Conservation (phyloP, 2,797 vertebrate species). For the Acipenser transmontanus region DNA sequence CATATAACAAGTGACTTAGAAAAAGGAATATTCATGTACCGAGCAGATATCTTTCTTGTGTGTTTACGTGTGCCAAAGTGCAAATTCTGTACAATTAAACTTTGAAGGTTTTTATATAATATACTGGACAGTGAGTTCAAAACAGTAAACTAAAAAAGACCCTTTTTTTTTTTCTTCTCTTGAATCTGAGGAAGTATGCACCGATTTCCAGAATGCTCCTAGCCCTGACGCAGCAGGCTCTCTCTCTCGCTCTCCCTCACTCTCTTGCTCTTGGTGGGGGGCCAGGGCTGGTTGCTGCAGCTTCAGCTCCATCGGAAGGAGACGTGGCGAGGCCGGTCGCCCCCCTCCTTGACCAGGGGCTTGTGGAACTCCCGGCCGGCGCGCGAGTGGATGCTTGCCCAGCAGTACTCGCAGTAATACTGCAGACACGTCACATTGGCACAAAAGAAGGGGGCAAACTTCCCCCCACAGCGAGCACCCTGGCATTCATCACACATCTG, state of each 20-base stretch:
- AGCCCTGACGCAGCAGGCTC: slow-evolving; percentile 58
- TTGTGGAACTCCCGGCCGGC: slow-evolving; percentile 98
- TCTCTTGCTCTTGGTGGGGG: slow-evolving; percentile 40
- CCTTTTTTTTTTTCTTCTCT: slow-evolving; percentile 54
- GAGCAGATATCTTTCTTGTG: slow-evolving; percentile 55
- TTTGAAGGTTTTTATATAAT: slow-evolving; percentile 60
- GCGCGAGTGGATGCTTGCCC: slow-evolving; percentile 97
- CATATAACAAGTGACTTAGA: slow-evolving; percentile 34
- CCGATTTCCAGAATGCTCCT: slow-evolving; percentile 67
- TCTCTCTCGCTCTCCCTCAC: slow-evolving; percentile 28
- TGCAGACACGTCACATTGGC: slow-evolving; percentile 98
- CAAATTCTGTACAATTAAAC: slow-evolving; percentile 85
- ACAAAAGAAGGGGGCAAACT: slow-evolving; percentile 98
- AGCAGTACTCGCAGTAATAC: slow-evolving; percentile 99
- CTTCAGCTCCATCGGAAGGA: slow-evolving; percentile 98
- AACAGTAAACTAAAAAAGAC: slow-evolving; percentile 75
- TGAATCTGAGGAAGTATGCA: slow-evolving; percentile 58
- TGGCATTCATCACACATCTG: slow-evolving; percentile 99
- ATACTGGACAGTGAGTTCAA: slow-evolving; percentile 78
- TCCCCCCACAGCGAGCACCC: slow-evolving; percentile 94
- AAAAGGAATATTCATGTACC: slow-evolving; percentile 50
- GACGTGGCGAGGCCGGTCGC: slow-evolving; percentile 92
- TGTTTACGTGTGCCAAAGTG: slow-evolving; percentile 88
- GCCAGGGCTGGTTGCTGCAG: slow-evolving; percentile 25
- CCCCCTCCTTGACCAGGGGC: slow-evolving; percentile 97